Percentiles rank a stretch among this genome's conserved stretches.
These are phyloP conservation scores for Lutjanus campechanus DNA, from an alignment of 2,797 vertebrate species.

Conservation along the genomic window DNA sequence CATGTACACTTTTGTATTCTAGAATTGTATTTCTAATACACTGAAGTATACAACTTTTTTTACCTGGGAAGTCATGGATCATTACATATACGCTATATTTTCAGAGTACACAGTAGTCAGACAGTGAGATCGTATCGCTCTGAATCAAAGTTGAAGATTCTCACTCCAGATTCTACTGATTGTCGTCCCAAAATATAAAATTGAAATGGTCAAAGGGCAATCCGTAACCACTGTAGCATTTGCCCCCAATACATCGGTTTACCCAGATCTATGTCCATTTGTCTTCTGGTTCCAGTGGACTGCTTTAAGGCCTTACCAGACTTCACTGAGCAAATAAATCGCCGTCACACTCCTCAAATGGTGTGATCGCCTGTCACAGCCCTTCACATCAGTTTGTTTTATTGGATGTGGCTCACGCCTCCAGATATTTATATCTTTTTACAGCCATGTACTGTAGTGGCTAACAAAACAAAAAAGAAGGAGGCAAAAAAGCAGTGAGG, in stretches of 20 bases:
- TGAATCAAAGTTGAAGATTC: no score
- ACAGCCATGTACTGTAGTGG: conserved; percentile 65
- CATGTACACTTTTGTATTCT: no score
- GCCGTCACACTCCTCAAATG: conserved; percentile 73
- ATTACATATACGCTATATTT: no score
- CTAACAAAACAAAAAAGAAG: conserved; percentile 61
- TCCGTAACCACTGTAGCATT: conserved; percentile 29
- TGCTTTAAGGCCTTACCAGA: conserved; percentile 69
- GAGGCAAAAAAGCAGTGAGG: conserved; percentile 48
- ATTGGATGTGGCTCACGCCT: conserved; percentile 80
- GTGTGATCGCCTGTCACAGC: conserved; percentile 79
- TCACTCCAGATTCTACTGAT: neutral
- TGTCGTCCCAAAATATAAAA: neutral
- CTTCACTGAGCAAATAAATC: conserved; percentile 79
- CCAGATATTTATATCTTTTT: conserved; percentile 82
- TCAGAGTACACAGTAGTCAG: no score
- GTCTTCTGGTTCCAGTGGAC: conserved; percentile 67
- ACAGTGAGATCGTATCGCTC: no score
- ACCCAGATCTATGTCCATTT: conserved; percentile 62
- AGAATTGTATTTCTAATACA: no score
- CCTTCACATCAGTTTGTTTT: conserved; percentile 80
- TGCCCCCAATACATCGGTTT: conserved; percentile 34
- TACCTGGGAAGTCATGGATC: no score
- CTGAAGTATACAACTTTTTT: no score
- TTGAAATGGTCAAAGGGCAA: neutral